These are phyloP conservation scores for Zophobas atratus DNA, from an alignment of 1,140 invertebrate species.

Conservation along the genomic window DNA sequence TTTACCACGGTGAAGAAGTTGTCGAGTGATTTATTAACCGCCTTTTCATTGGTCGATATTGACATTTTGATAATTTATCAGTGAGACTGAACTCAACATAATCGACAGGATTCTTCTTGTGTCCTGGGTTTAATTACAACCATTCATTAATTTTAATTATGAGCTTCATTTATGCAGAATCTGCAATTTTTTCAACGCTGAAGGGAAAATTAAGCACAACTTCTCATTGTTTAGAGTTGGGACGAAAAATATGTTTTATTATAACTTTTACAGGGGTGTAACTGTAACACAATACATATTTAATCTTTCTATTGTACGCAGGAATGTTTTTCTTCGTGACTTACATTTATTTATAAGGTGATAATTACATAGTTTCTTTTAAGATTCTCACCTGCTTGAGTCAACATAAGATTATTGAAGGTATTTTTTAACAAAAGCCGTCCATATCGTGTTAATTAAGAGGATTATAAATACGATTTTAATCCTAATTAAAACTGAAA, in stretches of 20 bases:
- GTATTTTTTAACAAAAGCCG: no score
- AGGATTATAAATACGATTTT: no score
- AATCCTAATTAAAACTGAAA: no score
- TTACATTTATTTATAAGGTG: no score
- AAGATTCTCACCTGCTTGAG: no score
- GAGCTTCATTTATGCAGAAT: conserved; percentile 6
- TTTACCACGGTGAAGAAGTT: background rate
- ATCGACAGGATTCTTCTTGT: conserved; percentile 26
- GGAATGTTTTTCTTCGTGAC: no score
- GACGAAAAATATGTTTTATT: background rate
- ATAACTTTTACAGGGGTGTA: background rate
- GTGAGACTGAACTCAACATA: conserved; percentile 9
- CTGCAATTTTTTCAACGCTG: background rate
- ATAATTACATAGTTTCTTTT: no score
- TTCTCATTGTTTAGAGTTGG: background rate
- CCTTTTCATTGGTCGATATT: conserved; percentile 19
- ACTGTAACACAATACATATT: no score
- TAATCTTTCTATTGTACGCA: no score
- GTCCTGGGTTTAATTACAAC: background rate
- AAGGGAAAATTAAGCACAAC: background rate
- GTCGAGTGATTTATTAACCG: conserved; percentile 18
- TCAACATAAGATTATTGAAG: no score
- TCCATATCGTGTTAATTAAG: no score
- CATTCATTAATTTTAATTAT: conserved; percentile 34
- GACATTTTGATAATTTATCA: conserved; percentile 37